Evolutionary conservation across 2,113 vertebrate species (phyloP).

Genomic region (Chaetura pelagica): DNA sequence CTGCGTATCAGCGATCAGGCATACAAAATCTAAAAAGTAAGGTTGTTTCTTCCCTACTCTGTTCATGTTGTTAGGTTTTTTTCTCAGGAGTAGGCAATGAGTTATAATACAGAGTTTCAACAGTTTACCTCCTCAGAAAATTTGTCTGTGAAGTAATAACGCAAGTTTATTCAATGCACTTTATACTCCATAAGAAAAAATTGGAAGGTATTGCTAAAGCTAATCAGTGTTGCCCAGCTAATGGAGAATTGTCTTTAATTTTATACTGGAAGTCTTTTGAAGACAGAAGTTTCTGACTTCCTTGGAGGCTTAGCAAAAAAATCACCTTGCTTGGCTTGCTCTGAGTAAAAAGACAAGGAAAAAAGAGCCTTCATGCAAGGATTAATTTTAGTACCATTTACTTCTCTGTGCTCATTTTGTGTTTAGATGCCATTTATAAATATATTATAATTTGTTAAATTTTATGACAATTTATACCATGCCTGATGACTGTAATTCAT

Average conservation of each 20-base stretch:
- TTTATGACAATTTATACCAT: constrained; percentile 66
- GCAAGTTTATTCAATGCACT: background rate
- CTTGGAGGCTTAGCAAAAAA: background rate
- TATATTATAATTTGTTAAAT: constrained; percentile 72
- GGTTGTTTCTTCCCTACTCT: background rate
- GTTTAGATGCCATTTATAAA: constrained; percentile 73
- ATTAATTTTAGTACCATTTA: constrained; percentile 63
- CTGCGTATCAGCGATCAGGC: background rate
- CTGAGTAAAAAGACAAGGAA: background rate
- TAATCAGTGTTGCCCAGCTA: background rate
- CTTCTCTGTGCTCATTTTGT: background rate
- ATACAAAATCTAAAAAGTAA: background rate
- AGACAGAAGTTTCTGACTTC: background rate
- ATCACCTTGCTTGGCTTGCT: background rate
- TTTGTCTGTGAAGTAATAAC: background rate
- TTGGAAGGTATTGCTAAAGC: background rate
- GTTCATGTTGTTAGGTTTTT: background rate
- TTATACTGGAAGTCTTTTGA: background rate
- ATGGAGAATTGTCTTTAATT: background rate
- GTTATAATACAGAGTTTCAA: background rate
- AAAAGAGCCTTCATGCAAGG: background rate
- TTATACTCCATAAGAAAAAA: background rate
- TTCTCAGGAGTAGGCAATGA: background rate
- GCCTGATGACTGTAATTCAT: constrained; percentile 71
- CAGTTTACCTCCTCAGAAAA: background rate